phyloP scores from a whole-genome alignment of 2,797 vertebrate species.

The Otus scops region DNA sequence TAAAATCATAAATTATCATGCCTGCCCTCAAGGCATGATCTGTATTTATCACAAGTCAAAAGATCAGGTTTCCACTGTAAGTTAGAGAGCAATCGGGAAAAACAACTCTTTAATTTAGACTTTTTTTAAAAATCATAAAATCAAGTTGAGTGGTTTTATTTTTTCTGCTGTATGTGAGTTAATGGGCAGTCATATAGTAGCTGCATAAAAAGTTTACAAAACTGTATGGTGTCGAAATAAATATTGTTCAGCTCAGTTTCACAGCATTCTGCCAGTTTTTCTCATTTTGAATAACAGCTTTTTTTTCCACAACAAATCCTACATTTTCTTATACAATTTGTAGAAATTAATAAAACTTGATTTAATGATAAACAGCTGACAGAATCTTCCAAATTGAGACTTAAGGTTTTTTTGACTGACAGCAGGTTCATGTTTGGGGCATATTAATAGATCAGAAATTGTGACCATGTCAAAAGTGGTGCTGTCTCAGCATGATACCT shows the following conservation, averaged over 20 bases:
- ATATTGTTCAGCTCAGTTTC: not conserved
- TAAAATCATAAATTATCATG: not conserved
- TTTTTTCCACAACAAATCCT: not conserved
- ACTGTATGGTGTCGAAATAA: not conserved
- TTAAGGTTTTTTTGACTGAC: not conserved
- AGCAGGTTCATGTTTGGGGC: not conserved
- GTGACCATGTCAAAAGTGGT: not conserved
- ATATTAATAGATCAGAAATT: conserved; percentile 11
- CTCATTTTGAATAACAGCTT: not conserved
- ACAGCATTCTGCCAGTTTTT: not conserved
- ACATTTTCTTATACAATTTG: not conserved
- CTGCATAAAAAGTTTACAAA: not conserved
- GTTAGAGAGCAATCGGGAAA: not conserved
- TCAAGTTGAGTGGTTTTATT: not conserved
- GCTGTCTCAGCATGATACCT: not conserved
- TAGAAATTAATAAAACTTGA: not conserved
- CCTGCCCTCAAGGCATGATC: not conserved
- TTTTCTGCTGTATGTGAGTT: not conserved
- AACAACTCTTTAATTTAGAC: not conserved
- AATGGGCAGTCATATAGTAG: not conserved
- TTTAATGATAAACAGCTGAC: not conserved
- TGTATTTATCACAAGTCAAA: not conserved
- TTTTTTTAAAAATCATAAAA: not conserved
- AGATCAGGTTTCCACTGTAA: not conserved
- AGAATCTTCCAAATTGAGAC: not conserved